These are phyloP conservation scores for Labia minor DNA, from an alignment of 2,888 invertebrate species.

Conservation along the genomic window DNA sequence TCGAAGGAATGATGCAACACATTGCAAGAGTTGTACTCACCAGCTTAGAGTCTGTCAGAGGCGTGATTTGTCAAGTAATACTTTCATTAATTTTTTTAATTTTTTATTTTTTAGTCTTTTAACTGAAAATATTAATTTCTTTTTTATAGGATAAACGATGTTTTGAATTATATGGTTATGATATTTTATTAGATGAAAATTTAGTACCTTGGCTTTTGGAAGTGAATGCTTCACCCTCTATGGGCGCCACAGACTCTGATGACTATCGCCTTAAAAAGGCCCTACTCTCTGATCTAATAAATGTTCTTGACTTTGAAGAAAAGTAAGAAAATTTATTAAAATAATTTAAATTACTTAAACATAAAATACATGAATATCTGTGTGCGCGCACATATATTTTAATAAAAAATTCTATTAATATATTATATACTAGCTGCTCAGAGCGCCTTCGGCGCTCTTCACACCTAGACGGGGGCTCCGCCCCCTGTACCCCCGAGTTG, in stretches of 20 bases:
- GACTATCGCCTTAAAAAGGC: constrained; percentile 49
- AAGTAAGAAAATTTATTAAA: constrained; percentile 29
- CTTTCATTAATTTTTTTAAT: background rate
- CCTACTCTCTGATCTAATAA: constrained; percentile 46
- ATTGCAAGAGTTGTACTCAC: constrained; percentile 45
- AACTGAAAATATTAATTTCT: background rate
- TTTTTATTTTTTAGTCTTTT: background rate
- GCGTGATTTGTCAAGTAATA: constrained; percentile 41
- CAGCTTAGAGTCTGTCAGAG: constrained; percentile 44
- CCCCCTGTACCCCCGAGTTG: too few species aligned
- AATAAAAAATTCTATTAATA: too few species aligned
- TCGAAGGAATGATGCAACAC: constrained; percentile 38
- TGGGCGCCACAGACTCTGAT: constrained; percentile 46
- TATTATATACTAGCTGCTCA: too few species aligned
- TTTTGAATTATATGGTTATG: constrained; percentile 54
- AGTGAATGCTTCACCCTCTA: constrained; percentile 50
- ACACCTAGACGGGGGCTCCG: too few species aligned
- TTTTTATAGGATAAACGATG: constrained; percentile 41
- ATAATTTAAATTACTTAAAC: too few species aligned
- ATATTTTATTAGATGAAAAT: constrained; percentile 45
- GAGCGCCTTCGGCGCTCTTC: too few species aligned
- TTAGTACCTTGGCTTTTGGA: constrained; percentile 49
- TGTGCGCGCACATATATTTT: too few species aligned
- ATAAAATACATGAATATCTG: too few species aligned
- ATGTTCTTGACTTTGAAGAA: constrained; percentile 46